Conservation (phyloP, 1,140 invertebrate species). For the Leptestheria dahalacensis region DNA sequence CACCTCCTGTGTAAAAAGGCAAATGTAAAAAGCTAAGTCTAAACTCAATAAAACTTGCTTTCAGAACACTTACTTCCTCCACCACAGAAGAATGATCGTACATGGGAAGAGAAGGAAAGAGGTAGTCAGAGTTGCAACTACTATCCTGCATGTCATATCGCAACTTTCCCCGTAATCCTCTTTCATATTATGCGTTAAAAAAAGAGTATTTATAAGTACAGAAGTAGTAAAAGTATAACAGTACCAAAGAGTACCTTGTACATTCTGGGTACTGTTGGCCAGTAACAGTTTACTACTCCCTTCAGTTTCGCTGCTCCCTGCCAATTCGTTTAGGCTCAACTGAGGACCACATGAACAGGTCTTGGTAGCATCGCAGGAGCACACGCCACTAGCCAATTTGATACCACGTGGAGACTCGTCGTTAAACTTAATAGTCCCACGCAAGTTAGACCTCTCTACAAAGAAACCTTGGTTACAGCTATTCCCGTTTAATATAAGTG, state of each 20-base stretch:
- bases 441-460: neutral
- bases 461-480: too few species aligned
- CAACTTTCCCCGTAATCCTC: neutral
- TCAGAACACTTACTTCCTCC: constrained; percentile 1
- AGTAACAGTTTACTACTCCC: neutral
- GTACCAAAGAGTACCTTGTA: neutral
- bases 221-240: neutral
- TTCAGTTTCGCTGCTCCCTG: neutral
- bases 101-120: neutral
- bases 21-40: too few species aligned
- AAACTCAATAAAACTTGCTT: neutral
- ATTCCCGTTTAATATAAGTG: neutral
- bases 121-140: neutral
- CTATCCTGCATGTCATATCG: neutral
- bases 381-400: constrained; percentile 19
- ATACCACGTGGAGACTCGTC: constrained; percentile 19
- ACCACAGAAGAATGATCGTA: neutral
- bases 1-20: constrained; percentile 1
- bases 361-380: constrained; percentile 23
- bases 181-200: too few species aligned
- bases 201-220: neutral
- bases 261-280: neutral
- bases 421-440: neutral
- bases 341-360: constrained; percentile 15
- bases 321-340: neutral